Evolutionary conservation across 2,113 vertebrate genomes (phyloP).

Genomic region (Phycodurus eques): DNA sequence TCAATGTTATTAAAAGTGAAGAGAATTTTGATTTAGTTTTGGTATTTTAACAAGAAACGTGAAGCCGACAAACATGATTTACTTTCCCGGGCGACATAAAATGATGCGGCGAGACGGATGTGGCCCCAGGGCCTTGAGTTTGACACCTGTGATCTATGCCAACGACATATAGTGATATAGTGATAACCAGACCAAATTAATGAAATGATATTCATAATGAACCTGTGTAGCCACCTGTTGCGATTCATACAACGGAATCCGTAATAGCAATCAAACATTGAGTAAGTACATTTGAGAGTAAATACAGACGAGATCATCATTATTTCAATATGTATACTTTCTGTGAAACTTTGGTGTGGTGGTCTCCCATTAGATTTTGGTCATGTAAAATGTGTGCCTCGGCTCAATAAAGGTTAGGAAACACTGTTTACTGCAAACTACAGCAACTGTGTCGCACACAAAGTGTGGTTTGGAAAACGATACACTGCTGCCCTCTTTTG

Average conservation of each 20-base stretch:
- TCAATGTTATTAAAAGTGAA: no score
- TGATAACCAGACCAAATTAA: no score
- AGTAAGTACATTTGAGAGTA: background rate
- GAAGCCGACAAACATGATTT: no score
- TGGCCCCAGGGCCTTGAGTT: no score
- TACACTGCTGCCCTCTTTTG: conserved; percentile 58
- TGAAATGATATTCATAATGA: no score
- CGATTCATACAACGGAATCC: background rate
- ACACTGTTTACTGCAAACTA: background rate
- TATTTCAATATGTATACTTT: background rate
- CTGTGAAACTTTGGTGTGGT: background rate
- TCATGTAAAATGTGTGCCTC: background rate
- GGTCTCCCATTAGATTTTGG: background rate
- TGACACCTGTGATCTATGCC: no score
- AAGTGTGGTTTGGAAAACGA: background rate
- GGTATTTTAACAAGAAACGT: no score
- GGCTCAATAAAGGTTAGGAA: background rate
- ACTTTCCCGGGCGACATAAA: no score
- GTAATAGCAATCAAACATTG: background rate
- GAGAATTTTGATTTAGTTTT: no score
- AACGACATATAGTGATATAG: no score
- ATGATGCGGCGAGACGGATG: no score
- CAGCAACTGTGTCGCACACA: background rate
- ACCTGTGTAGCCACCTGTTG: background rate
- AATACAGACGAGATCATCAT: background rate